Base-by-base conservation (phyloP, 2,113 vertebrate genomes). In the Pelecanoides urinatrix region DNA sequence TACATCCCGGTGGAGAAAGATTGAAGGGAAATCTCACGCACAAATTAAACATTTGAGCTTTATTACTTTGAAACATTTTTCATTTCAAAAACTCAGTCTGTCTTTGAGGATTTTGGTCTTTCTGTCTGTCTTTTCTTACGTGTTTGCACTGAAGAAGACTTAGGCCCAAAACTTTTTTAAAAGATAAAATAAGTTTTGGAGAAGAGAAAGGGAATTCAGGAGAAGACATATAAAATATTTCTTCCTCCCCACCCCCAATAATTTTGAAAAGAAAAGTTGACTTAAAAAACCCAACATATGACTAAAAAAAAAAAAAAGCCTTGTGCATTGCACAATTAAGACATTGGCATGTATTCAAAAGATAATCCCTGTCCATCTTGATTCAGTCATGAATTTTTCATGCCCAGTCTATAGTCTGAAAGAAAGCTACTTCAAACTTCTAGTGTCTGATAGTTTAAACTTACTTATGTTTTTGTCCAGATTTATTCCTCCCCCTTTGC, bases 361-460 rank as follows among this genome's bases (percentile, higher is more conserved):
- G 62, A 49, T 29, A 34, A 72, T 79, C 68, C 36, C 32, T 68
- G 26, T 30, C 75, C 14, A 19, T 61, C 72, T 74, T 91, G 45
- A 56, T 75, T 73, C 63, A 76, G 62, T 82, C 55, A 40, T 76
- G 77, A 65, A 34, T 88, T 83, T 76, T 92, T 96, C 84, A 66
- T 88, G n/a, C 18, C 47, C 9, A 56, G 20, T 83, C 47, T 77
- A 18, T 76, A 87, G 27, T 34, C 76, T 93, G 44, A 68, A 55
- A 77, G 65, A 66, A 66, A 59, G 29, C 76, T 94, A 42, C 42
- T 67, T 77, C 44, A 36, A 20, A 45, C 16, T 86, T 82, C 29
- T 19, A 2, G 16, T 30, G 17, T 40, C 9, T 73, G 53, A 36
- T 73, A 62, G 29, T 67, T 77, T 58, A 82, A 44, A 53, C 29